phyloP scores from a whole-genome alignment of 2,888 invertebrate species.

The Drosophila eohydei region DNA sequence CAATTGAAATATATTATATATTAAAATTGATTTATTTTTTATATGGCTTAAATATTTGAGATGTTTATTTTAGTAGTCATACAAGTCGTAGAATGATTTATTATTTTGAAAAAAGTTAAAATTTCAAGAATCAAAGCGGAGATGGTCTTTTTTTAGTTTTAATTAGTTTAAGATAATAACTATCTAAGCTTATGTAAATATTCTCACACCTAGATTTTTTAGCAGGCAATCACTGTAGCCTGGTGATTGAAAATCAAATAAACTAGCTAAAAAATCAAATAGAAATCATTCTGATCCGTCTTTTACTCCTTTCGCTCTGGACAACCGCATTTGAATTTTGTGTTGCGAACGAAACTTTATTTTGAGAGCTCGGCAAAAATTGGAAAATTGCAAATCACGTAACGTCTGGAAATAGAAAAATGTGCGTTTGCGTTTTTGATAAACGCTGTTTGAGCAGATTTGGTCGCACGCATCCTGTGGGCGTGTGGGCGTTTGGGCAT shows the following conservation, averaged over 20 bases:
- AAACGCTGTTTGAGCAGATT: slow-evolving; percentile 40
- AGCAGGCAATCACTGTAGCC: slow-evolving; percentile 41
- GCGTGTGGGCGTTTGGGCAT: not conserved
- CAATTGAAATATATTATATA: no score
- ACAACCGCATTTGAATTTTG: slow-evolving; percentile 47
- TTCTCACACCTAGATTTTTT: not conserved
- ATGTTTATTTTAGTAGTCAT: no score
- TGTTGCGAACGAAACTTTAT: slow-evolving; percentile 59
- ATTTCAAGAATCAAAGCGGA: no score
- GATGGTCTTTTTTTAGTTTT: no score
- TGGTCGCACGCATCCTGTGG: slow-evolving; percentile 43
- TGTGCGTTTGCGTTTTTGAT: slow-evolving; percentile 61
- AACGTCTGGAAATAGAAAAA: slow-evolving; percentile 69
- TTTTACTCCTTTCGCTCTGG: slow-evolving; percentile 28
- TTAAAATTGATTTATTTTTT: no score
- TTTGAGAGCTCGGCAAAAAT: slow-evolving; percentile 63
- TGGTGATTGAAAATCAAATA: slow-evolving; percentile 63
- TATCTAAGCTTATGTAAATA: no score
- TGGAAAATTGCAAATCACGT: slow-evolving; percentile 82
- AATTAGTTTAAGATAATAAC: no score
- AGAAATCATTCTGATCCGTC: slow-evolving; percentile 15
- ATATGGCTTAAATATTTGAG: no score
- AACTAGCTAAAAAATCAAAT: slow-evolving; percentile 63
- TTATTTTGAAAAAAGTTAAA: no score
- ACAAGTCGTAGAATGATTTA: no score